Percentiles rank a stretch among this genome's conserved stretches.
phyloP scores from a whole-genome alignment of 2,113 vertebrate genomes.

The Scomber colias region DNA sequence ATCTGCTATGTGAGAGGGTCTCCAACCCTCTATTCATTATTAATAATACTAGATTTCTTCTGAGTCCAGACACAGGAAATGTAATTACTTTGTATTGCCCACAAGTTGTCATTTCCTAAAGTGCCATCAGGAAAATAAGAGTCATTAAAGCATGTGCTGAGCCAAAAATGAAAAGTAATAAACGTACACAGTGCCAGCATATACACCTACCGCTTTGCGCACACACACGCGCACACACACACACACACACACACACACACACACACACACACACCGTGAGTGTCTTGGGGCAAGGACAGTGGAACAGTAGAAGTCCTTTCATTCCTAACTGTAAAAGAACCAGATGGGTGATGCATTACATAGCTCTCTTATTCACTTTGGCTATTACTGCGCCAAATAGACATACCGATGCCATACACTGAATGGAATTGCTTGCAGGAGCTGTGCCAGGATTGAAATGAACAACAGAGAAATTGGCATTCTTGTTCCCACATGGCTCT shows the following conservation, averaged over 20 bases:
- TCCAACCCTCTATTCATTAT: constrained; percentile 74
- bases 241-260: constrained; percentile 9
- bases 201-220: constrained; percentile 12
- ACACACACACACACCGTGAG: constrained; percentile 3
- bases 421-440: constrained; percentile 24
- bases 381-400: constrained; percentile 31
- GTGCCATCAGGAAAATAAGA: constrained; percentile 81
- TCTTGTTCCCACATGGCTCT: constrained; percentile 2
- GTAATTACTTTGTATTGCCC: constrained; percentile 80
- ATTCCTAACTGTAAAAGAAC: constrained; percentile 38
- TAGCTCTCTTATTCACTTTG: constrained; percentile 47
- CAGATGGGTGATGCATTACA: constrained; percentile 59
- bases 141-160: constrained; percentile 69
- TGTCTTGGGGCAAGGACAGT: constrained; percentile 55
- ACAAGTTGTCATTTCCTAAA: constrained; percentile 81
- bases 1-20: constrained; percentile 49
- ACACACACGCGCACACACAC: neutral
- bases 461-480: constrained; percentile 1
- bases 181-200: constrained; percentile 37
- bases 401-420: constrained; percentile 26
- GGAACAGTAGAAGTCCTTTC: constrained; percentile 29
- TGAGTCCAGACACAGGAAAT: constrained; percentile 71
- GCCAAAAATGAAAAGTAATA: constrained; percentile 69
- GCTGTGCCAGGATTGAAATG: constrained; percentile 21
- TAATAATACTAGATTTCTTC: constrained; percentile 73